phyloP scores from a whole-genome alignment of 2,888 invertebrate species.

The Tetranychus truncatus region DNA sequence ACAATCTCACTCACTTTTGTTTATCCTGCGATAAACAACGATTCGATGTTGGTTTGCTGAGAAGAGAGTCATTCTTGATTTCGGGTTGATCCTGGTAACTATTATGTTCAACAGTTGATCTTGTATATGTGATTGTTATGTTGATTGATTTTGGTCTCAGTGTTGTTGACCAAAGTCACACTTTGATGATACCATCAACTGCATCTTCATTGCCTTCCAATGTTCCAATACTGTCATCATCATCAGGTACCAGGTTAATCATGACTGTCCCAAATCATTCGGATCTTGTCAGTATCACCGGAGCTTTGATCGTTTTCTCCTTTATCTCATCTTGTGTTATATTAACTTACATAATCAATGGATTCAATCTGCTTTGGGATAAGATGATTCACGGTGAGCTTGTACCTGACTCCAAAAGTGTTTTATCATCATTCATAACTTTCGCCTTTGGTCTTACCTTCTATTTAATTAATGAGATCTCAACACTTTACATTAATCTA shows the following conservation, averaged over 20 bases:
- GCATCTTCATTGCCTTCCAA: not conserved
- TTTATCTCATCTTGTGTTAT: conserved; percentile 9
- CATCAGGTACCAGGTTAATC: not conserved
- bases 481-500: not conserved
- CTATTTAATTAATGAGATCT: not conserved
- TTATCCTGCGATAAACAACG: not conserved
- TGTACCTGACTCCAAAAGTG: not conserved
- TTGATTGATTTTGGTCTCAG: not conserved
- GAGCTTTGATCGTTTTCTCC: conserved; percentile 13
- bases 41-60: not conserved
- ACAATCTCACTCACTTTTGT: not conserved
- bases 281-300: conserved; percentile 14
- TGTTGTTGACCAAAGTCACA: not conserved
- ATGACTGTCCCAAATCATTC: conserved; percentile 11
- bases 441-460: not conserved
- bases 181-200: not conserved
- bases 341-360: conserved; percentile 15
- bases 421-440: not conserved
- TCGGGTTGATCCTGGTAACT: not conserved
- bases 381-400: conserved; percentile 4
- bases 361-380: conserved; percentile 2
- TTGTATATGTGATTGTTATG: not conserved
- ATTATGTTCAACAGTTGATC: not conserved
- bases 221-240: not conserved
- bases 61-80: not conserved